Base-by-base conservation (phyloP, 1,140 invertebrate genomes). In the Tribolium madens region DNA sequence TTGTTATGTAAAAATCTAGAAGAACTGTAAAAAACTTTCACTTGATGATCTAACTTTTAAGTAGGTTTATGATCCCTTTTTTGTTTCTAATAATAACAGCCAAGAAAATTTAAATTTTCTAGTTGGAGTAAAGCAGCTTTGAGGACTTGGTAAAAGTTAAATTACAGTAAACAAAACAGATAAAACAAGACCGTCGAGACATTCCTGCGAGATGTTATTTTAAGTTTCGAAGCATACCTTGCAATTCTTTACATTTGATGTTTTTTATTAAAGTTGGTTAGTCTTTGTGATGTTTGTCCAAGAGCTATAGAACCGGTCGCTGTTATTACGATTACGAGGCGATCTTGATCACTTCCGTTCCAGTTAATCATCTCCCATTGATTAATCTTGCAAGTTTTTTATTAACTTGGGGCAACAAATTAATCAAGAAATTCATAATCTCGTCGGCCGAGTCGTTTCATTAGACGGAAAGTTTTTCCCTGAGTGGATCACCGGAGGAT, bases 341-440 rank as follows among this genome's bases (percentile, higher is more conserved):
- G 14, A 33, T 64, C 57, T 33, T 33, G 26, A 64, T 33, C 26
- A 26, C n/a, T 33, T 64, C 52, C 57, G 21, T 33, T 33, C 21
- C 26, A 64, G 21, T 33, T 64, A 64, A 64, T 33, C 57, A 33
- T 64, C n/a, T n/a, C 57, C n/a, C 26, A 50, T 50, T 13, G n/a
- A 60, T 60, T 26, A 26, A 60, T 60, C 53, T 26, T 14, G n/a
- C n/a, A 33, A 18, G 21, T 64, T 64, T 64, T 64, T 64, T 64
- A 33, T 64, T 64, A 31, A 26, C 57, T 64, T n/a, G 3, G 13
- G 52, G 18, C 57, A 33, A 64, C 57, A 64, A 64, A 64, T 64
- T 64, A 64, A 64, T 64, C 57, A 64, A 64, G 21, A 33, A 64
- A 64, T 64, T 64, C 57, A 64, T 64, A 64, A 64, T 64, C 57